Evolutionary conservation across 2,113 vertebrate genomes (phyloP).

Genomic region (Prunella fulvescens): DNA sequence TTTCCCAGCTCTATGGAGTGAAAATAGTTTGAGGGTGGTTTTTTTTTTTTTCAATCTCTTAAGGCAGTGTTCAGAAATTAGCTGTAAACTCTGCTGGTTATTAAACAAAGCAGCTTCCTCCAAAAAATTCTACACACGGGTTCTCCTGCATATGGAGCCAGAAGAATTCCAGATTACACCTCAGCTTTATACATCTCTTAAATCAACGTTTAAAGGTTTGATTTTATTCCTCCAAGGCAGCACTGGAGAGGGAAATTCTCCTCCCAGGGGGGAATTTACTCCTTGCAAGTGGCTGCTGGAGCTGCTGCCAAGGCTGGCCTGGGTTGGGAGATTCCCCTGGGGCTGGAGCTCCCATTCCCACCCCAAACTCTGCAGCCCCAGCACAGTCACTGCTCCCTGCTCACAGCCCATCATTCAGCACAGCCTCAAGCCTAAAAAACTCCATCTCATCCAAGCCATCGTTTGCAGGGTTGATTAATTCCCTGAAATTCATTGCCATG

Average conservation of each 20-base stretch:
- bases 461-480: neutral
- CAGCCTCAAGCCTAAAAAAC: neutral
- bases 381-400: neutral
- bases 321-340: neutral
- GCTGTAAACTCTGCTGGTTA: neutral
- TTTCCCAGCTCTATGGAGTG: neutral
- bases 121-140: too few species aligned
- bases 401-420: fast-evolving
- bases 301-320: too few species aligned
- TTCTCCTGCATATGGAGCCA: neutral
- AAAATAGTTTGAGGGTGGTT: neutral
- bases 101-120: neutral
- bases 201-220: neutral
- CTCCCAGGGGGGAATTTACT: neutral
- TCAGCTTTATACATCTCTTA: neutral
- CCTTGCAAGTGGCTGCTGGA: too few species aligned
- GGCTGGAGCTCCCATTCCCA: neutral
- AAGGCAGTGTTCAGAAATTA: neutral
- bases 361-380: fast-evolving
- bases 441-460: neutral
- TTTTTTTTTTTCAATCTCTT: neutral
- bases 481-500: neutral
- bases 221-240: neutral
- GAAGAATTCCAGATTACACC: neutral
- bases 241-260: neutral